Percentiles rank a stretch among this genome's conserved stretches.
Evolutionary conservation across 2,888 invertebrate genomes (phyloP).

Genomic region (Eugnorisma glareosa): DNA sequence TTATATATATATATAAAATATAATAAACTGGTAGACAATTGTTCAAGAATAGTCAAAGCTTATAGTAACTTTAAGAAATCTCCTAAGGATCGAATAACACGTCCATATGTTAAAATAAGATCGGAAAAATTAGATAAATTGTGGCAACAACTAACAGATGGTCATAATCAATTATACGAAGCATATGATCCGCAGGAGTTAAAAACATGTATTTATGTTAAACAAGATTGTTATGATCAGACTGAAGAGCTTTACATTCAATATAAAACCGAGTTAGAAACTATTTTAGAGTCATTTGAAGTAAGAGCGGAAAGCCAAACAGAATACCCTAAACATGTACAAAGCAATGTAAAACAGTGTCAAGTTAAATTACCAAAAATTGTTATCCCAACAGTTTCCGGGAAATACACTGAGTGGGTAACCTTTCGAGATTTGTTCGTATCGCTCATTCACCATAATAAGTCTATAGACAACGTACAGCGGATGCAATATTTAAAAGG

Average conservation of each 20-base stretch:
- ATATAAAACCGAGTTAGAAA: conserved; percentile 8
- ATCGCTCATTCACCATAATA: background rate
- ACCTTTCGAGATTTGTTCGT: conserved; percentile 6
- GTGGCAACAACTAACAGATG: too few relatives aligned
- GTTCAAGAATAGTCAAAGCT: conserved; percentile 1
- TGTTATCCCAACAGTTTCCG: background rate
- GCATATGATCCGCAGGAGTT: too few relatives aligned
- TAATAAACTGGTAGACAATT: background rate
- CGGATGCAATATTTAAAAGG: conserved; percentile 7
- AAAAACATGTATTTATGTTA: background rate
- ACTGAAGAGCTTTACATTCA: background rate
- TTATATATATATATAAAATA: too few relatives aligned
- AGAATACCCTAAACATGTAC: too few relatives aligned
- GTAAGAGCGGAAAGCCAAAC: background rate
- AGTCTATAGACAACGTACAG: conserved; percentile 8
- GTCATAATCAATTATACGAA: too few relatives aligned
- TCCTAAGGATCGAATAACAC: background rate
- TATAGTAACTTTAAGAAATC: background rate
- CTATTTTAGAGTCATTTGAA: background rate
- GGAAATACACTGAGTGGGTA: background rate
- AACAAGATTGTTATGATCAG: background rate
- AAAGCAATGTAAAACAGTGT: too few relatives aligned
- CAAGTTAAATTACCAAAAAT: too few relatives aligned
- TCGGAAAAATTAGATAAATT: background rate
- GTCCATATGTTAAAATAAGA: conserved; percentile 1